These are phyloP conservation scores for Eufriesea mexicana DNA, from an alignment of 1,140 invertebrate species.

Conservation along the genomic window DNA sequence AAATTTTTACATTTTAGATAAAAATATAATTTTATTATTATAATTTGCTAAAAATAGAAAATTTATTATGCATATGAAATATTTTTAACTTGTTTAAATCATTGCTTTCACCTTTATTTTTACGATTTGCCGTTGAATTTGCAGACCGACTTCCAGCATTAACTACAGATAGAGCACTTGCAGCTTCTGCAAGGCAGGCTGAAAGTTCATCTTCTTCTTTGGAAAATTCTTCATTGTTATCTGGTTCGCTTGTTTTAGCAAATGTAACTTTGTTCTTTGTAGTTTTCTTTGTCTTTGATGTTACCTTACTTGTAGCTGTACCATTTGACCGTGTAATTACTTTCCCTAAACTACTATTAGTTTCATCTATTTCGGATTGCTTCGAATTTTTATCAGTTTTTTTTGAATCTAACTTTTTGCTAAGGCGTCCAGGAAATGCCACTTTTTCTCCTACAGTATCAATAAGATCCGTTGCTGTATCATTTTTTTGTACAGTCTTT, in stretches of 20 bases:
- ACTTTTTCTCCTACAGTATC: conserved; percentile 55
- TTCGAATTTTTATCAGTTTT: conserved; percentile 62
- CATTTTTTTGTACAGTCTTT: conserved; percentile 50
- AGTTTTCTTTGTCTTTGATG: conserved; percentile 71
- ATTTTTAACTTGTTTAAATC: conserved; percentile 3
- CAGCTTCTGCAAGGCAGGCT: conserved; percentile 78
- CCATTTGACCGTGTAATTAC: conserved; percentile 70
- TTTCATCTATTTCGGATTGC: conserved; percentile 56
- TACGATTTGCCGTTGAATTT: conserved; percentile 68
- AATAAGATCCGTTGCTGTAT: conserved; percentile 63
- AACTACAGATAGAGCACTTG: conserved; percentile 75
- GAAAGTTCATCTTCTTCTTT: conserved; percentile 75
- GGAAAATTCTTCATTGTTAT: conserved; percentile 65
- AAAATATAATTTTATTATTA: neutral
- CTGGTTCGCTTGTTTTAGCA: conserved; percentile 54
- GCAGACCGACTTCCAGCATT: conserved; percentile 59
- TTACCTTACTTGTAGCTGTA: conserved; percentile 49
- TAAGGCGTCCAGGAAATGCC: conserved; percentile 31
- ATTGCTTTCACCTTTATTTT: conserved; percentile 72
- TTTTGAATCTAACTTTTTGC: conserved; percentile 58
- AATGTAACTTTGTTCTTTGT: conserved; percentile 66
- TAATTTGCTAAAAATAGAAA: neutral
- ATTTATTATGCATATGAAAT: conserved; percentile 20
- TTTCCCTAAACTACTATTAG: conserved; percentile 55
- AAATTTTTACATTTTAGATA: neutral